Base-by-base conservation (phyloP, 2,888 invertebrate species). In the Ceratothoa steindachneri region DNA sequence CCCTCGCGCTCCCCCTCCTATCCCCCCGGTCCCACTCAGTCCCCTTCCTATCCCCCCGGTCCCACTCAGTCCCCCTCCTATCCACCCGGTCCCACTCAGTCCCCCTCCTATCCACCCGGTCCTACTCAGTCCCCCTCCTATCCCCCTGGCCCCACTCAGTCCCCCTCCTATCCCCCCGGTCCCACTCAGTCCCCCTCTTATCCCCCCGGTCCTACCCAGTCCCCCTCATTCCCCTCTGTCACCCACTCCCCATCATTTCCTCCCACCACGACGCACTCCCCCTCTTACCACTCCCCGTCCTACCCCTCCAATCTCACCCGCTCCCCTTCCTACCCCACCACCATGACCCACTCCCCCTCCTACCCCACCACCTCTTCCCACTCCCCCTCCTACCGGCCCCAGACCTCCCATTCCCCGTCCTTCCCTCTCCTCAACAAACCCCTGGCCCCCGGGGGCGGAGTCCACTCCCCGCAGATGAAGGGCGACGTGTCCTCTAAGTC, bases 401-500 rank as follows among this genome's bases (percentile, higher is more conserved):
- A 75, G 22, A 30, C 71, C 29, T 73, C 80, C 19, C 80, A 60
- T 22, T 60, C 60, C 19, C 55, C 71, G 4, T 77, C 80, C 9
- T 77, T 75, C 51, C 77, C 80, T 67, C 73, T 77, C 67, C 75
- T 77, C 53, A 74, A 51, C 24, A 75, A 75, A 64, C 80, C 72
- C n/a, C 30, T 73, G 22, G 41, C 71, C 30, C 71, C 77, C 19
- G 55, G 74, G 22, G n/a, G n/a, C n/a, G n/a, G n/a, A n/a, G 66
- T 71, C 19, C 72, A 74, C 52, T 67, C 72, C 7, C 72, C 66
- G 7, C 75, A 74, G 70, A 69, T 77, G 80, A 70, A 81, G 24
- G 73, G 81, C 69, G 83, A 83, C 73, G 81, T 83, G 4, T 81
- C 83, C 27, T 80, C 82, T n/a, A 82, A 83, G 77, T 82, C 82